Percentiles rank a stretch among this genome's conserved stretches.
Conservation (phyloP, 35 echinoderm and acorn worm genomes). For the Lytechinus pictus region DNA sequence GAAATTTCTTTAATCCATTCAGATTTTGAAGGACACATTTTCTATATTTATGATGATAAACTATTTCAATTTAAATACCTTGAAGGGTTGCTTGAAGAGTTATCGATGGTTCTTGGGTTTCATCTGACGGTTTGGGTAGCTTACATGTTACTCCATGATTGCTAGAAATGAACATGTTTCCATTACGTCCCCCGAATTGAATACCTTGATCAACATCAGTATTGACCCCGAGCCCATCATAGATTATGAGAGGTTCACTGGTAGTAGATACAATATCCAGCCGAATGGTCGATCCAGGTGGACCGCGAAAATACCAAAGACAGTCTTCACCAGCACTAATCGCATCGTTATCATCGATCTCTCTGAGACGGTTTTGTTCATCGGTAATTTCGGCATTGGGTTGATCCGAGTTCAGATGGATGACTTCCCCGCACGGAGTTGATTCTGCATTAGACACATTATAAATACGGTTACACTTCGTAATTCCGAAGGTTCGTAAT, state of each 20-base stretch:
- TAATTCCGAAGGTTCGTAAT: too few species aligned
- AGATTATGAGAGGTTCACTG: not conserved
- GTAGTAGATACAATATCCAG: not conserved
- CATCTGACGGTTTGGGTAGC: not conserved
- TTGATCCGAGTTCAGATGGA: not conserved
- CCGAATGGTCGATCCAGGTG: not conserved
- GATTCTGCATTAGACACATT: not conserved
- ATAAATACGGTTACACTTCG: too few species aligned
- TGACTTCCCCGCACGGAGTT: not conserved
- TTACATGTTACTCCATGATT: not conserved
- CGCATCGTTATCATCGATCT: not conserved
- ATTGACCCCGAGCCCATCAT: not conserved
- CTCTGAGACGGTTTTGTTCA: not conserved
- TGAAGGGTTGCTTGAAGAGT: not conserved
- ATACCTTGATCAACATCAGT: not conserved
- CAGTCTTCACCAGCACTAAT: not conserved
- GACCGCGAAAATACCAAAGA: conserved; percentile 14
- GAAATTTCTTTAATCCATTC: too few species aligned
- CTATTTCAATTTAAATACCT: not conserved
- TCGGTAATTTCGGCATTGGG: not conserved
- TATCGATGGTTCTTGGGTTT: not conserved
- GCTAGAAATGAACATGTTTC: not conserved
- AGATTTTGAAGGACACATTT: too few species aligned
- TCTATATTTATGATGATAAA: too few species aligned
- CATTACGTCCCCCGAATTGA: not conserved